Conservation (phyloP, 2,113 vertebrate species). For the Aythya baeri region DNA sequence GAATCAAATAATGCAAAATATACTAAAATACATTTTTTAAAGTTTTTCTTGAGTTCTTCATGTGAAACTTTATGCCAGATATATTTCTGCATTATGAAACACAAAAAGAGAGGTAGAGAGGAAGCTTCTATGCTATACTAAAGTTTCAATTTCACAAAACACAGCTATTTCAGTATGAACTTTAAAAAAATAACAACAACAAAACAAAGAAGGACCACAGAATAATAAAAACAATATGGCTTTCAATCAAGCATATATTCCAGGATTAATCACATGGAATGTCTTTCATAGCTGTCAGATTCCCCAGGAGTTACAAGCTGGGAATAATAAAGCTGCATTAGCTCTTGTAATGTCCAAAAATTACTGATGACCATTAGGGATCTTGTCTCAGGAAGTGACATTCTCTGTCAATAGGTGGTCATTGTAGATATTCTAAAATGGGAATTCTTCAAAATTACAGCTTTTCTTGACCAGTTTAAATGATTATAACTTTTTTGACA, state of each 20-base stretch:
- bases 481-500: not conserved
- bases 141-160: not conserved
- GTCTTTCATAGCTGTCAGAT: not conserved
- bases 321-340: not conserved
- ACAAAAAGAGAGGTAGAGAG: not conserved
- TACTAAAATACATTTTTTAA: accelerated
- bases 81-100: not conserved
- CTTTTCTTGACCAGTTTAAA: not conserved
- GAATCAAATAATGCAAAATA: not conserved
- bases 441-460: not conserved
- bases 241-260: not conserved
- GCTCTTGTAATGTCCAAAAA: not conserved
- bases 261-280: not conserved
- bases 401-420: not conserved
- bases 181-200: no score
- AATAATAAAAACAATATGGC: not conserved
- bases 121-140: not conserved
- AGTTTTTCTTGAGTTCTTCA: not conserved
- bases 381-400: not conserved
- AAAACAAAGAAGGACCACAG: not conserved
- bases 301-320: not conserved
- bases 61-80: not conserved
- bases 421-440: not conserved
- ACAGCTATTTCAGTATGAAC: not conserved
- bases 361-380: not conserved